A percentile compares a stretch with the other conserved stretches of the same genome.
phyloP scores from a whole-genome alignment of 2,888 invertebrate genomes.

The Noctua comes region DNA sequence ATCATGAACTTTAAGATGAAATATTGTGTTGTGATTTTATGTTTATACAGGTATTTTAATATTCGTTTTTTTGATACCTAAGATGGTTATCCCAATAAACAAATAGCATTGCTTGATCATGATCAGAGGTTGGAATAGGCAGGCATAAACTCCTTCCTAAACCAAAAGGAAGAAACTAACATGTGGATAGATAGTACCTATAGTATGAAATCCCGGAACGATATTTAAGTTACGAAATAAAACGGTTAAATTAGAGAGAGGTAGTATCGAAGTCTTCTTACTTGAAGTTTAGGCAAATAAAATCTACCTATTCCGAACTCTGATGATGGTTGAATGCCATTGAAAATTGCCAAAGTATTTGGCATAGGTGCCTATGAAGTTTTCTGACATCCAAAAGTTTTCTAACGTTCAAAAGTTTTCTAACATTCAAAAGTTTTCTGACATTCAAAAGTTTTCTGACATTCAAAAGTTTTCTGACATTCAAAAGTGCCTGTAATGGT shows the following conservation, averaged over 20 bases:
- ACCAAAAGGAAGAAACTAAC: background rate
- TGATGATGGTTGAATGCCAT: background rate
- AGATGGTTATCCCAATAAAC: background rate
- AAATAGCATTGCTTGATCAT: background rate
- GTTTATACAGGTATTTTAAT: background rate
- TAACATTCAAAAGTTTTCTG: too few species aligned
- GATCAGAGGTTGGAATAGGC: background rate
- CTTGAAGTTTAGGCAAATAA: background rate
- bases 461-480: too few species aligned
- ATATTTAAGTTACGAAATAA: background rate
- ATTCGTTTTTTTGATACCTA: background rate
- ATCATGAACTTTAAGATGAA: background rate
- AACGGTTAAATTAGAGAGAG: background rate
- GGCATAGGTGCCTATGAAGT: background rate
- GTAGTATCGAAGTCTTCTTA: too few species aligned
- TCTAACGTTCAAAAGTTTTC: too few species aligned
- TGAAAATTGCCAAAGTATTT: background rate
- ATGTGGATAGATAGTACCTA: background rate
- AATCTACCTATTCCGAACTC: background rate
- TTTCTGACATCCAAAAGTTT: too few species aligned
- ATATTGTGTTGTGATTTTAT: background rate
- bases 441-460: too few species aligned
- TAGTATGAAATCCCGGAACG: background rate
- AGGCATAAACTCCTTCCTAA: background rate
- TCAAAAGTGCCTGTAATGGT: too few species aligned